These are phyloP conservation scores for Linnaemya tessellans DNA, from an alignment of 2,888 invertebrate species.

Conservation along the genomic window DNA sequence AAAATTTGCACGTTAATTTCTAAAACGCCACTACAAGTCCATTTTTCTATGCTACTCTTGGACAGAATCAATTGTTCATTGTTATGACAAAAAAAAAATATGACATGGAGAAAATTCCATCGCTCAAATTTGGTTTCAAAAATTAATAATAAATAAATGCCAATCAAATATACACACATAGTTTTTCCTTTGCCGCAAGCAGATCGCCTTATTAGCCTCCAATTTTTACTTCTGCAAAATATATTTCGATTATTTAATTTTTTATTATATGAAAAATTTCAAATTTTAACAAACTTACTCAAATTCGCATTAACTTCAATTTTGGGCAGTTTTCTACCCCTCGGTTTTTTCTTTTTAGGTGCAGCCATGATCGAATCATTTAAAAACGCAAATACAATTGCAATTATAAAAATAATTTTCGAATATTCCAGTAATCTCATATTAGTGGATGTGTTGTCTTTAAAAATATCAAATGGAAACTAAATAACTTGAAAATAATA, in stretches of 20 bases:
- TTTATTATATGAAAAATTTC: not conserved
- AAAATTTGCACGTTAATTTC: too few species aligned
- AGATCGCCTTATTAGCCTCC: not conserved
- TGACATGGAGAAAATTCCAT: not conserved
- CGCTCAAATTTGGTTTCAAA: too few species aligned
- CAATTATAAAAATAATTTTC: not conserved
- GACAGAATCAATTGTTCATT: too few species aligned
- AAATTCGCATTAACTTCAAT: not conserved
- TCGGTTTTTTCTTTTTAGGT: not conserved
- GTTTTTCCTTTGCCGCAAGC: not conserved
- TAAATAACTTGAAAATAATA: not conserved
- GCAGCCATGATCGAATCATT: not conserved
- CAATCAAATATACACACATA: not conserved
- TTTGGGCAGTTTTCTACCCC: not conserved
- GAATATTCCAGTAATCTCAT: not conserved
- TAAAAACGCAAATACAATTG: not conserved
- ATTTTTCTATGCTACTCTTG: too few species aligned
- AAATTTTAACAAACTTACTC: not conserved
- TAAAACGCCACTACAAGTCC: too few species aligned
- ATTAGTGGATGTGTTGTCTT: not conserved
- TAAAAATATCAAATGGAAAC: not conserved
- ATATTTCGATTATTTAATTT: not conserved
- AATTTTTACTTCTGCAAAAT: not conserved
- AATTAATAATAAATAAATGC: too few species aligned
- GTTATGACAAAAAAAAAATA: not conserved